Evolutionary conservation across 2,113 vertebrate species (phyloP).

Genomic region (Scatophagus argus): DNA sequence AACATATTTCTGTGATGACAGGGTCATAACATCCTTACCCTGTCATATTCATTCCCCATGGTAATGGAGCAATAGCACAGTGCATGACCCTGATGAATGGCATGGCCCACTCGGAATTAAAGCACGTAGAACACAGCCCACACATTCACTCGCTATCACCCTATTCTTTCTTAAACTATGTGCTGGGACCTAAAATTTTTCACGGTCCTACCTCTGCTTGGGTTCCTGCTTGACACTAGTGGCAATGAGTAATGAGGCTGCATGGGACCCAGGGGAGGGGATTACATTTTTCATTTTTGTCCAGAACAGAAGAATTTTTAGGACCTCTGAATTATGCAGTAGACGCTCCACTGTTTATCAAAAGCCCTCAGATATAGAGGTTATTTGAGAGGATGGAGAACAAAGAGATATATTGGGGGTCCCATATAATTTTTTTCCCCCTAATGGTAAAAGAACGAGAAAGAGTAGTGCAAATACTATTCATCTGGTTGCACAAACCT

Average conservation of each 20-base stretch:
- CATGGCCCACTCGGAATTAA: conserved; percentile 48
- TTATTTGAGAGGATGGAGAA: conserved; percentile 47
- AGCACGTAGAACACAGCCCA: conserved; percentile 42
- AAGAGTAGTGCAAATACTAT: conserved; percentile 1
- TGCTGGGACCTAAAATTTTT: conserved; percentile 58
- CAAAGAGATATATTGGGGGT: conserved; percentile 28
- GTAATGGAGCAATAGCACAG: conserved; percentile 26
- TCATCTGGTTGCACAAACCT: conserved; percentile 35
- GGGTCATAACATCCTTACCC: conserved; percentile 18
- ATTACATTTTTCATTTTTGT: conserved; percentile 67
- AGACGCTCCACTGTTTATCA: conserved; percentile 62
- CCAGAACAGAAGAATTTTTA: conserved; percentile 45
- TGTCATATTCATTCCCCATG: conserved; percentile 20
- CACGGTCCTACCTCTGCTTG: conserved; percentile 31
- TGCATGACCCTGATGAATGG: conserved; percentile 31
- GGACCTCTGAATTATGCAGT: conserved; percentile 60
- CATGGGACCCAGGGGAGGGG: conserved; percentile 45
- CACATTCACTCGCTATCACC: conserved; percentile 7
- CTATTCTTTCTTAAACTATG: conserved; percentile 44
- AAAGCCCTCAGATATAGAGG: conserved; percentile 35
- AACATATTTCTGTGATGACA: conserved; percentile 48
- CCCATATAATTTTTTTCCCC: conserved; percentile 25
- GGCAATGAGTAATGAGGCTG: conserved; percentile 71
- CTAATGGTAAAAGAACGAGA: conserved; percentile 34
- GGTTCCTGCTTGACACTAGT: conserved; percentile 55